Conservation (phyloP, 1,140 invertebrate species). For the Atopsyche davidsoni region DNA sequence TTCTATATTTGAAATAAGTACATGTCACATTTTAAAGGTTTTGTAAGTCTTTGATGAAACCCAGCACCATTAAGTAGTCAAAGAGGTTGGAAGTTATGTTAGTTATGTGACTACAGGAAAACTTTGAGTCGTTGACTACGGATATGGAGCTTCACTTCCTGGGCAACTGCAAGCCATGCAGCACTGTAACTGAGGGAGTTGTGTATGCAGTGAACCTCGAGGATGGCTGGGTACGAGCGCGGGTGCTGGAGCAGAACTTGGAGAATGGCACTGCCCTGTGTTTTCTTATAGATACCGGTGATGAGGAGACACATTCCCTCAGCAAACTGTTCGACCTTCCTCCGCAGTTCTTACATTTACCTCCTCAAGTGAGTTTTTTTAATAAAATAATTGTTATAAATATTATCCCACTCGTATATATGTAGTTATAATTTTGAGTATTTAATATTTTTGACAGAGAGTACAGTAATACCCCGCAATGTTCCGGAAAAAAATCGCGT, state of each 20-base stretch:
- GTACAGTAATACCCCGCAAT: no score
- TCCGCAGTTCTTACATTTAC: slow-evolving; percentile 49
- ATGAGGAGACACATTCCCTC: slow-evolving; percentile 47
- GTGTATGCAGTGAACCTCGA: slow-evolving; percentile 56
- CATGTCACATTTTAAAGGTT: no score
- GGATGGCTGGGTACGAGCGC: slow-evolving; percentile 54
- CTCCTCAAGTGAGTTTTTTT: slow-evolving; percentile 50
- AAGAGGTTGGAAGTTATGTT: no score
- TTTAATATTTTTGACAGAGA: slow-evolving; percentile 10
- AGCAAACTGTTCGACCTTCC: slow-evolving; percentile 49
- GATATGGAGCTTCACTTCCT: slow-evolving; percentile 54
- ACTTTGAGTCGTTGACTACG: slow-evolving; percentile 45
- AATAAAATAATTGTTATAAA: no score
- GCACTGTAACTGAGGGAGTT: slow-evolving; percentile 32
- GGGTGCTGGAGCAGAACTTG: slow-evolving; percentile 45
- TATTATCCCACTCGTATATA: no score
- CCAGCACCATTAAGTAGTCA: no score
- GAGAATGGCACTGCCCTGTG: slow-evolving; percentile 44
- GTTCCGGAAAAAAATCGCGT: no score
- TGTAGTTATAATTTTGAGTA: no score
- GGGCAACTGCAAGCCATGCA: slow-evolving; percentile 31
- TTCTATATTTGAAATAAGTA: no score
- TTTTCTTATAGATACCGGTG: slow-evolving; percentile 60
- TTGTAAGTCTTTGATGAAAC: no score
- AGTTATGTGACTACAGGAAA: slow-evolving; percentile 44